These are phyloP conservation scores for Ladona fulva DNA, from an alignment of 1,140 invertebrate species.

Conservation along the genomic window DNA sequence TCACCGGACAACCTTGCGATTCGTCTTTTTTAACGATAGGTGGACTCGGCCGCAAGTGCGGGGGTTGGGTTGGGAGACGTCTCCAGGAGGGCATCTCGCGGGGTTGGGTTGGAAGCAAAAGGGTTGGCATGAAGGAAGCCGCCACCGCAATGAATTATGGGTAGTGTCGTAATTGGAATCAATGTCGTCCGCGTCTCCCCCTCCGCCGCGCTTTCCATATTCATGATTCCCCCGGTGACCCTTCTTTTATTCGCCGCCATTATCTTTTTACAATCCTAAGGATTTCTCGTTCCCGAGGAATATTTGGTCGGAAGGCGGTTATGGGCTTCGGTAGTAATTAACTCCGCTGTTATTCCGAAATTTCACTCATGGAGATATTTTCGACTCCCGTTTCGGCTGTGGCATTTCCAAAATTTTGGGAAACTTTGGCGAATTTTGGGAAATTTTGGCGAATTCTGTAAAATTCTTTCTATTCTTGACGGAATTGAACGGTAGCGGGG, in stretches of 20 bases:
- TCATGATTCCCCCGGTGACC: neutral
- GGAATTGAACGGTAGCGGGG: too few species aligned
- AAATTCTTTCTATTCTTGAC: too few species aligned
- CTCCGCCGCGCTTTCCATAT: neutral
- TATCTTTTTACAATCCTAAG: neutral
- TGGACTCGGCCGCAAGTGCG: neutral
- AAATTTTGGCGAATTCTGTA: too few species aligned
- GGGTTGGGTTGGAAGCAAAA: neutral
- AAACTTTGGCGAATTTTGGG: too few species aligned
- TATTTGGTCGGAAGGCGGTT: too few species aligned
- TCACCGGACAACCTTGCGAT: neutral
- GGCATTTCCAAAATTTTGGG: too few species aligned
- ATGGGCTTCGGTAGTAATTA: too few species aligned
- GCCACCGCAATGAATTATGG: constrained; percentile 2
- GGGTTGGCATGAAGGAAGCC: neutral
- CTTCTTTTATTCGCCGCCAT: neutral
- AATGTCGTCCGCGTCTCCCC: neutral
- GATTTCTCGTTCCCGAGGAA: neutral
- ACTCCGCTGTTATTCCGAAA: too few species aligned
- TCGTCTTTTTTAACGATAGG: neutral
- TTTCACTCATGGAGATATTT: too few species aligned
- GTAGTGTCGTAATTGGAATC: neutral
- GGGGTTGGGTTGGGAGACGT: neutral
- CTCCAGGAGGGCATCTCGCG: neutral
- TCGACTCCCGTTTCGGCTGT: too few species aligned